Evolutionary conservation across 92 coral and sea anemone species (phyloP).

Genomic region (Umimayanthus chanpuru): DNA sequence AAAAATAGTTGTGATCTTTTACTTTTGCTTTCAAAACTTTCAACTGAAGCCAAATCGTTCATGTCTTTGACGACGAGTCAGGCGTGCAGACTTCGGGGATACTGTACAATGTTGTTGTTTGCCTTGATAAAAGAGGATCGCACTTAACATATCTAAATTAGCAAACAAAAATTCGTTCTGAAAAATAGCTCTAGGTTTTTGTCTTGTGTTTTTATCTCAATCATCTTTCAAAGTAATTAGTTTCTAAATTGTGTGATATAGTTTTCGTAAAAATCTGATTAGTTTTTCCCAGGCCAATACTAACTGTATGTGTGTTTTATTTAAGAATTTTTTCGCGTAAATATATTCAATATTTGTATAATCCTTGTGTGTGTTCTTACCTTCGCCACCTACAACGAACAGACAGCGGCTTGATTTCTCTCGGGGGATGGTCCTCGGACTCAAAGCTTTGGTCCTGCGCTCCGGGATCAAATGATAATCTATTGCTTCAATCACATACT

Average conservation of each 20-base stretch:
- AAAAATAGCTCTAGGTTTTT: not conserved
- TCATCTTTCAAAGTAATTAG: not conserved
- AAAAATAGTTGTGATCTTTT: not conserved
- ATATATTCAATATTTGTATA: not conserved
- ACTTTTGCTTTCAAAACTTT: not conserved
- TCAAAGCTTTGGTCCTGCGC: slow-evolving; percentile 65
- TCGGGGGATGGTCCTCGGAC: slow-evolving; percentile 79
- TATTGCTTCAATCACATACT: slow-evolving; percentile 85
- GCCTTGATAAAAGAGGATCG: not conserved
- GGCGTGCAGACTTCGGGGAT: not conserved
- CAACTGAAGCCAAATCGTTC: not conserved
- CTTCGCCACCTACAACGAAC: slow-evolving; percentile 96
- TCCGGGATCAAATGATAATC: slow-evolving; percentile 96
- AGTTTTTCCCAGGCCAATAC: slow-evolving; percentile 36
- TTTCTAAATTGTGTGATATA: not conserved
- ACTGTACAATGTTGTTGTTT: not conserved
- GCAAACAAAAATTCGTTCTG: not conserved
- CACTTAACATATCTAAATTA: not conserved
- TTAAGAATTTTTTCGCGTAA: not conserved
- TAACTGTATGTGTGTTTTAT: not conserved
- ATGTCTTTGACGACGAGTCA: not conserved
- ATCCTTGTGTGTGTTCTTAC: slow-evolving; percentile 43
- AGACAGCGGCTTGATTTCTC: slow-evolving; percentile 86
- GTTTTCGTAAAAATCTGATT: not conserved
- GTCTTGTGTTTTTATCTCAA: not conserved